Evolutionary conservation across 2,888 invertebrate genomes (phyloP).

Genomic region (Tetramorium bicarinatum): DNA sequence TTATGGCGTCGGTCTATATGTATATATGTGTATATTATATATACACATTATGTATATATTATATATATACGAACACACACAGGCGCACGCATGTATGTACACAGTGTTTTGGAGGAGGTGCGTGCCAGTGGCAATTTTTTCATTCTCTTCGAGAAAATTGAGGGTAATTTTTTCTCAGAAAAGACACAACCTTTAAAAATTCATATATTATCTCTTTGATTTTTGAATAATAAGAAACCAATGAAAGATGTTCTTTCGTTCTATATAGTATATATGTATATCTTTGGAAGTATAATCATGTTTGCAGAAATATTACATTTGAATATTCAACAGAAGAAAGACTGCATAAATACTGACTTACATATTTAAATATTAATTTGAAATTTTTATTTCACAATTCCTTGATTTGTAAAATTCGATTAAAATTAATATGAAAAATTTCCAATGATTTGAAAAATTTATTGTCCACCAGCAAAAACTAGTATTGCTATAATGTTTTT

Average conservation of each 20-base stretch:
- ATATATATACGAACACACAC: slow-evolving; percentile 60
- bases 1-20: slow-evolving; percentile 73
- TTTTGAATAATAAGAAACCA: background rate
- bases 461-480: background rate
- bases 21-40: slow-evolving; percentile 48
- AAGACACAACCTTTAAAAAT: background rate
- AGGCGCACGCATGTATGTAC: slow-evolving; percentile 34
- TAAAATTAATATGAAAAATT: background rate
- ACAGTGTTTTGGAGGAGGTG: slow-evolving; percentile 31
- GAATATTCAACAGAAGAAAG: background rate
- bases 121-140: slow-evolving; percentile 10
- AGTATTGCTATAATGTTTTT: background rate
- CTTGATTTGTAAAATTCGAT: slow-evolving; percentile 4
- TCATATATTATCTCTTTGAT: background rate
- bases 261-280: background rate
- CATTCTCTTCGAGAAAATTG: slow-evolving; percentile 25
- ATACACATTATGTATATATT: slow-evolving; percentile 44
- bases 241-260: background rate
- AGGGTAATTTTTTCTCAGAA: background rate
- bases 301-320: slow-evolving; percentile 21
- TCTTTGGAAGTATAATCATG: background rate
- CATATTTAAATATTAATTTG: slow-evolving; percentile 15
- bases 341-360: slow-evolving; percentile 6
- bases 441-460: background rate
- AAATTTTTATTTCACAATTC: background rate